Conservation (phyloP, 2,888 invertebrate species). For the Hyposoter didymator region DNA sequence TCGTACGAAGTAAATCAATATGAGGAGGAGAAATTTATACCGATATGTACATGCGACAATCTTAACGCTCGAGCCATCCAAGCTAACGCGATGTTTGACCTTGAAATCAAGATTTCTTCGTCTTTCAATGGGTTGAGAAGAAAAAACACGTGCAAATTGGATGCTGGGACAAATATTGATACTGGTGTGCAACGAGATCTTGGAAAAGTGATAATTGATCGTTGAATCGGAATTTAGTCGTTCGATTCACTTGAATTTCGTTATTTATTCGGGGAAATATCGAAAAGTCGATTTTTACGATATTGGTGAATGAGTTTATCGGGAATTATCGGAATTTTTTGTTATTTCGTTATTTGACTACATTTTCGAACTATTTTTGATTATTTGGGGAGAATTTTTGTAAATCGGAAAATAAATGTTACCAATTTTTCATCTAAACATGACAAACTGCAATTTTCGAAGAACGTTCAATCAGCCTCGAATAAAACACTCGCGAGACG, state of each 20-base stretch:
- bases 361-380: background rate
- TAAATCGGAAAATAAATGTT: background rate
- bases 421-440: background rate
- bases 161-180: background rate
- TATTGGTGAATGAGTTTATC: background rate
- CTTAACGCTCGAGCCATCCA: background rate
- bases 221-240: background rate
- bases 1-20: slow-evolving; percentile 16
- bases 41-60: background rate
- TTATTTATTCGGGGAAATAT: background rate
- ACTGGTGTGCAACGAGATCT: background rate
- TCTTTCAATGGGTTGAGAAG: background rate
- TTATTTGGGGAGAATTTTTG: background rate
- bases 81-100: slow-evolving; percentile 22
- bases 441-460: slow-evolving; percentile 24
- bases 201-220: background rate
- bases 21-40: slow-evolving; percentile 1
- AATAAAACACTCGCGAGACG: slow-evolving; percentile 33
- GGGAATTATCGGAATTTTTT: background rate
- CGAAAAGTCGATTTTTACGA: background rate
- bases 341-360: background rate
- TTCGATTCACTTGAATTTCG: background rate
- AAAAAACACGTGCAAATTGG: slow-evolving; percentile 7
- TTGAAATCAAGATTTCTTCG: slow-evolving; percentile 25
- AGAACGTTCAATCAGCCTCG: background rate